Percentiles rank a stretch among this genome's conserved stretches.
These are phyloP conservation scores for Anolis carolinensis DNA, from an alignment of 2,113 vertebrate species.

Conservation along the genomic window DNA sequence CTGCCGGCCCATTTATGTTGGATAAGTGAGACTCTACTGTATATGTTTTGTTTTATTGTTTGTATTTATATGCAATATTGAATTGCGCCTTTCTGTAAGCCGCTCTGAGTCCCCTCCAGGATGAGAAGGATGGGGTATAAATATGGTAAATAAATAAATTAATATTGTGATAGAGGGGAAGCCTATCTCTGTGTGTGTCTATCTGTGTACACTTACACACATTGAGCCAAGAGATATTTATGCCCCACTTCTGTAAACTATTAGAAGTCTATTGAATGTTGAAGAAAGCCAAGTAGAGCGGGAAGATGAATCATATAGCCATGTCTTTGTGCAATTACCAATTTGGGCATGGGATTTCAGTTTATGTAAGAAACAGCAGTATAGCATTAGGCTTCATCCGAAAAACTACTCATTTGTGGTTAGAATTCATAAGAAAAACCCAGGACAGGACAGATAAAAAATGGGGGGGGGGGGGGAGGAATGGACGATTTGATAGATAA, in stretches of 20 bases:
- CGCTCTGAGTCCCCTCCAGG: no score
- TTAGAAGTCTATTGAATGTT: neutral
- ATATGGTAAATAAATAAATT: no score
- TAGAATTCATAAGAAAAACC: neutral
- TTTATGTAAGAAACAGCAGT: neutral
- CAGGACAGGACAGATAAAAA: neutral
- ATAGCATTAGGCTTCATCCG: neutral
- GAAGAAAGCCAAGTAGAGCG: neutral
- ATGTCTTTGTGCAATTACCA: neutral
- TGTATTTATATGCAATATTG: no score
- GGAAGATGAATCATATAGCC: neutral
- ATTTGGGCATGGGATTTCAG: neutral
- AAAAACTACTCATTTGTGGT: neutral
- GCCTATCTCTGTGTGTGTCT: neutral
- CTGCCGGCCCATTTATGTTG: no score
- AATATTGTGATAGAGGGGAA: neutral
- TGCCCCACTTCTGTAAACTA: neutral
- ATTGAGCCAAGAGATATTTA: neutral
- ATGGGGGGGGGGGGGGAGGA: neutral
- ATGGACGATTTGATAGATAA: neutral
- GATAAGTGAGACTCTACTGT: no score
- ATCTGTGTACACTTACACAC: neutral
- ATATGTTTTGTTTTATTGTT: no score
- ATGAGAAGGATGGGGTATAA: no score
- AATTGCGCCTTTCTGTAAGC: no score